Evolutionary conservation across 2,113 vertebrate species (phyloP), one percentile per base, ranked within the genome.

Genomic region (Herpetotheres cachinnans): DNA sequence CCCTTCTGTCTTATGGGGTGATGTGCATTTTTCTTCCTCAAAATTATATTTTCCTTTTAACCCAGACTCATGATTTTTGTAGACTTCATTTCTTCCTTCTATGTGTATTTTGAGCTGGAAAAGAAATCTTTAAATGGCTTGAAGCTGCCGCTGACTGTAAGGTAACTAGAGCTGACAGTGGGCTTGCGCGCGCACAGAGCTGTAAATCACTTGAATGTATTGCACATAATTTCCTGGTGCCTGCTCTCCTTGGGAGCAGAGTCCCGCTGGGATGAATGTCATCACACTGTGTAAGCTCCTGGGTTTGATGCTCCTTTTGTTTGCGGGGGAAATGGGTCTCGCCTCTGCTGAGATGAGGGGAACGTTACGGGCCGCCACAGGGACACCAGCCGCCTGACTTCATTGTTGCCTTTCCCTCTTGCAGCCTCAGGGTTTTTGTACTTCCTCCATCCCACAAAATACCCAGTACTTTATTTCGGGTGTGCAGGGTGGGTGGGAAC

Each of bases 121-220:
- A 90, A 83, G 36, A 86, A 89, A 62, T n/a, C 67, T 86, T 65
- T 62, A 49, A 77, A 47, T 6, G 38, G 16, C 42, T 73, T 32
- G 86, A 89, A 81, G 67, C 76, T 89, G 72, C 71, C 1, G 0
- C 76, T 70, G 79, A 47, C 49, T 49, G 25, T 77, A 69, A 90
- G 77, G 86, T 54, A 65, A 77, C 79, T 5, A 46, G 59, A 89
- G 76, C 83, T 91, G 91, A 55, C 91, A 81, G 63, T 32, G 72
- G 71, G 63, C 80, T 95, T 83, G 91, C 4, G 29, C 69, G 66
- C 15, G 5, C 71, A 73, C 36, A 9, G 89, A 26, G 72, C 72
- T 92, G 80, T 89, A 94, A 96, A 92, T 95, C 91, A 83, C 80
- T 66, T 74, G 86, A 94, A 94, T 71, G 61, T 83, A 91, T 91